Evolutionary conservation across 2,888 invertebrate species (phyloP).

Genomic region (Ormyrus nitidulus): DNA sequence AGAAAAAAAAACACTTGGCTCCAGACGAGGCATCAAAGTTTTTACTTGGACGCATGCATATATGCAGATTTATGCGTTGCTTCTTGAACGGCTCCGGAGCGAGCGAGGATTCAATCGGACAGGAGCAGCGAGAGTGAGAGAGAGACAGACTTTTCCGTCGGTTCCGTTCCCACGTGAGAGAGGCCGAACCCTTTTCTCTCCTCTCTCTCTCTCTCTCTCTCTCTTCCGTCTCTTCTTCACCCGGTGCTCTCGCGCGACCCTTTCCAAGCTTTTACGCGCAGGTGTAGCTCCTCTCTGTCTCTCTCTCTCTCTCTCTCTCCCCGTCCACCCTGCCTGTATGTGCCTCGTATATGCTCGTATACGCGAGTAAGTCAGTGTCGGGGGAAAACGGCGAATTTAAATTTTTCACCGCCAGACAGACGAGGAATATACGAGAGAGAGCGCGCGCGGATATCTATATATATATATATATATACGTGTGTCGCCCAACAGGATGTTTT

Average conservation of each 20-base stretch:
- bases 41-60: conserved; percentile 69
- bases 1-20: conserved; percentile 56
- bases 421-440: conserved; percentile 6
- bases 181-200: conserved; percentile 44
- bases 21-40: conserved; percentile 65
- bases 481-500: conserved; percentile 35
- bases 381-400: conserved; percentile 44
- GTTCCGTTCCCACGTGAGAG: conserved; percentile 59
- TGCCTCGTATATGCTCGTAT: conserved; percentile 1
- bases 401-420: conserved; percentile 42
- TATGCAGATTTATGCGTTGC: conserved; percentile 72
- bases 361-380: background rate
- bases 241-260: conserved; percentile 12
- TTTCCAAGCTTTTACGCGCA: conserved; percentile 24
- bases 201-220: conserved; percentile 6
- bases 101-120: conserved; percentile 61
- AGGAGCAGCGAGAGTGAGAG: conserved; percentile 56
- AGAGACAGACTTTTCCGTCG: conserved; percentile 54
- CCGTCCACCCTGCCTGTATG: background rate
- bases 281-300: conserved; percentile 36
- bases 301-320: conserved; percentile 14
- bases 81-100: conserved; percentile 58
- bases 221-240: conserved; percentile 16
- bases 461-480: background rate
- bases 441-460: background rate